These are phyloP conservation scores for Betta splendens DNA, from an alignment of 2,797 vertebrate genomes.

Conservation along the genomic window DNA sequence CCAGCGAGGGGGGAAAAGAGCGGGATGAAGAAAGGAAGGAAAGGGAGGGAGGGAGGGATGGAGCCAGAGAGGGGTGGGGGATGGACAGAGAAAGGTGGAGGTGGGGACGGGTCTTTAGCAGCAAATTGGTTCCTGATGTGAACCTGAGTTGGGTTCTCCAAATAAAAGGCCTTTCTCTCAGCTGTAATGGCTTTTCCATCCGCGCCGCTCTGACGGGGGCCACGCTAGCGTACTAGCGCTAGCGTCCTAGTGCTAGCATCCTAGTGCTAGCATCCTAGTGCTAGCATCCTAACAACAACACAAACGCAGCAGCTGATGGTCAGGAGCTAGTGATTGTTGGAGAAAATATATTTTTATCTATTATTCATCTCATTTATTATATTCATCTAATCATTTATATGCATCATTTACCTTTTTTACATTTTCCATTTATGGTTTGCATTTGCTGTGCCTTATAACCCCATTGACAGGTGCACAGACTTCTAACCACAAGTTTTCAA, in stretches of 20 bases:
- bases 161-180: constrained; percentile 80
- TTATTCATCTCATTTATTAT: too few relatives aligned
- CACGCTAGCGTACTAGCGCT: constrained; percentile 56
- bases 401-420: too few relatives aligned
- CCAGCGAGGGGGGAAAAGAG: constrained; percentile 32
- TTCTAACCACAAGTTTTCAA: too few relatives aligned
- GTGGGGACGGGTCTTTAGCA: constrained; percentile 42
- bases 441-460: too few relatives aligned
- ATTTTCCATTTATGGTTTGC: too few relatives aligned
- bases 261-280: constrained; percentile 61
- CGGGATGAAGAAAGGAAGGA: constrained; percentile 42
- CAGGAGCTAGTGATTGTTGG: too few relatives aligned
- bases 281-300: constrained; percentile 46
- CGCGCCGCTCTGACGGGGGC: constrained; percentile 41
- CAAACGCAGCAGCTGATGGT: constrained; percentile 21
- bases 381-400: too few relatives aligned
- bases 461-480: too few relatives aligned
- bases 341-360: too few relatives aligned
- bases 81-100: constrained; percentile 40
- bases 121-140: constrained; percentile 85
- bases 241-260: too few relatives aligned
- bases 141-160: constrained; percentile 73
- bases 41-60: constrained; percentile 28
- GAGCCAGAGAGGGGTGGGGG: constrained; percentile 24
- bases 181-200: constrained; percentile 80